phyloP scores from a whole-genome alignment of 2,888 invertebrate species.

The Dusona sp. region DNA sequence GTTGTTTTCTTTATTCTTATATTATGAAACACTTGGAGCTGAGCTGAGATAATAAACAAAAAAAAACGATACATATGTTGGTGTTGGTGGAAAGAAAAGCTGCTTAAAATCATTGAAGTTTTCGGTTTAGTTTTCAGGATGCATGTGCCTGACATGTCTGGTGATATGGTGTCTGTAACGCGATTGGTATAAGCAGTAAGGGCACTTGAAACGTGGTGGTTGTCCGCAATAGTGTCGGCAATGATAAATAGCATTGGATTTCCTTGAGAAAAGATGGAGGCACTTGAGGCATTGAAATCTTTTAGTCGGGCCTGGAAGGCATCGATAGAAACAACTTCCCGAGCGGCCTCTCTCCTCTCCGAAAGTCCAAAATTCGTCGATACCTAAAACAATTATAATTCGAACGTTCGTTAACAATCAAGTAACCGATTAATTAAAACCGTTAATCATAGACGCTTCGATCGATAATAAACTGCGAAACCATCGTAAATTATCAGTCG shows the following conservation, averaged over 20 bases:
- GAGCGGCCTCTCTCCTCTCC: neutral
- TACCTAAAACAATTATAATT: conserved; percentile 44
- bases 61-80: conserved; percentile 4
- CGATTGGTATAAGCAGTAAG: conserved; percentile 75
- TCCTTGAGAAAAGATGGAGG: conserved; percentile 72
- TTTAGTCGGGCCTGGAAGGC: conserved; percentile 52
- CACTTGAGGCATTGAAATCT: conserved; percentile 74
- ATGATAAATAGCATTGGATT: conserved; percentile 77
- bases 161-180: conserved; percentile 73
- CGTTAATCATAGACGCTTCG: neutral
- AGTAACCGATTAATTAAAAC: neutral
- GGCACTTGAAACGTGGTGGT: conserved; percentile 78
- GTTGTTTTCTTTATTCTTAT: neutral
- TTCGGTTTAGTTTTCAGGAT: conserved; percentile 45
- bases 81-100: neutral
- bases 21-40: neutral
- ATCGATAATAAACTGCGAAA: neutral
- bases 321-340: conserved; percentile 13
- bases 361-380: neutral
- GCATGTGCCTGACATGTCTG: conserved; percentile 67
- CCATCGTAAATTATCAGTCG: neutral
- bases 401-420: neutral
- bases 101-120: neutral
- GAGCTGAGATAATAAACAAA: neutral
- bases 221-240: conserved; percentile 84